A percentile compares a stretch with the other conserved stretches of the same genome.
Evolutionary conservation across 1,140 invertebrate genomes (phyloP).

Genomic region (Trichogramma pretiosum): DNA sequence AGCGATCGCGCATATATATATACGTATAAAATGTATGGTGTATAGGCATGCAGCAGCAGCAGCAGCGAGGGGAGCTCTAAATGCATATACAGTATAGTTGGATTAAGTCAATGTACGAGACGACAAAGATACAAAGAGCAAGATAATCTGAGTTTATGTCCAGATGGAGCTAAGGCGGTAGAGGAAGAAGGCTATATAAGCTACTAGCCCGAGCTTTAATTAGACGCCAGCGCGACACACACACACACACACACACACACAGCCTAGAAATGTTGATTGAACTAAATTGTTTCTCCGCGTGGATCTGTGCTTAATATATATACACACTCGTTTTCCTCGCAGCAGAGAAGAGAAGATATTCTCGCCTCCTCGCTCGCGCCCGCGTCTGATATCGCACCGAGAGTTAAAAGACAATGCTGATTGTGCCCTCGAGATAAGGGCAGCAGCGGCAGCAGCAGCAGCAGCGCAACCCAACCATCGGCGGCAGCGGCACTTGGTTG

Average conservation of each 20-base stretch:
- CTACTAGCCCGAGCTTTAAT: slow-evolving; percentile 41
- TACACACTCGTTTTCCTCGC: no score
- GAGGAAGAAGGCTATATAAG: no score
- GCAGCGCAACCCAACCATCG: no score
- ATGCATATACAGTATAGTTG: slow-evolving; percentile 28
- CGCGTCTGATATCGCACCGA: slow-evolving; percentile 21
- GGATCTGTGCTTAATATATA: no score
- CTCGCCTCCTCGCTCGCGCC: slow-evolving; percentile 1
- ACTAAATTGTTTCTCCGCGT: slow-evolving; percentile 42
- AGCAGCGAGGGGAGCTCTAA: no score
- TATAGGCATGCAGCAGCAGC: no score
- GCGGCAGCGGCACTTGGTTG: no score
- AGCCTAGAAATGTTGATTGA: slow-evolving; percentile 46
- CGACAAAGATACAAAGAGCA: slow-evolving; percentile 30
- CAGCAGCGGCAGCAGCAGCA: no score
- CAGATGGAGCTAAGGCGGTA: slow-evolving; percentile 30
- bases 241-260: slow-evolving; percentile 16
- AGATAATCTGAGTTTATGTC: slow-evolving; percentile 44
- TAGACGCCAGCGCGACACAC: slow-evolving; percentile 37
- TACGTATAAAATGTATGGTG: no score
- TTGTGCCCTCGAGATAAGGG: slow-evolving; percentile 37
- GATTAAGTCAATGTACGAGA: slow-evolving; percentile 32
- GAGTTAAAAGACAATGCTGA: slow-evolving; percentile 43
- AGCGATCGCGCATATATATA: background rate
- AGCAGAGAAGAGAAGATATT: slow-evolving; percentile 27